Percentiles rank a stretch among this genome's conserved stretches.
phyloP scores from a whole-genome alignment of 2,113 vertebrate genomes.

The Siniperca chuatsi region DNA sequence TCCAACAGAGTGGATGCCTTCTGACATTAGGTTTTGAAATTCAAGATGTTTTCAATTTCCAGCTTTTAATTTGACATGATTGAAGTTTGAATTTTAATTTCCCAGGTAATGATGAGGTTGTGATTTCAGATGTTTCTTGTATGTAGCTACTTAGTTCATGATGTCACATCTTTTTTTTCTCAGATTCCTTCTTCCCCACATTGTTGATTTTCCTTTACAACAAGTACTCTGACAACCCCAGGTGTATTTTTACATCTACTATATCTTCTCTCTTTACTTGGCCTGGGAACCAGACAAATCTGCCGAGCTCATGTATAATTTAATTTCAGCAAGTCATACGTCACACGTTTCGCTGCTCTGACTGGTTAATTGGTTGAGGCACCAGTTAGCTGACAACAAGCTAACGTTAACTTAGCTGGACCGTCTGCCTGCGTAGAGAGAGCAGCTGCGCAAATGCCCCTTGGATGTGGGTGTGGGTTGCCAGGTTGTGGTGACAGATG shows the following conservation, averaged over 20 bases:
- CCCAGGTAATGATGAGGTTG: background rate
- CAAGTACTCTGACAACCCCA: background rate
- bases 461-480: too few species aligned
- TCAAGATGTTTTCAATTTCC: background rate
- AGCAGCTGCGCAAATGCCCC: too few species aligned
- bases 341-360: too few species aligned
- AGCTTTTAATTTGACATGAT: background rate
- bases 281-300: too few species aligned
- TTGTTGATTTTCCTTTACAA: background rate
- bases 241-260: background rate
- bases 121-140: background rate
- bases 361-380: too few species aligned
- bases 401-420: too few species aligned
- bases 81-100: conserved; percentile 2
- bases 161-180: background rate
- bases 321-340: too few species aligned
- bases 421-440: too few species aligned
- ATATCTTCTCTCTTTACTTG: background rate
- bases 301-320: too few species aligned
- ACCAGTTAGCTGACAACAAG: too few species aligned
- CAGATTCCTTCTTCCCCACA: background rate
- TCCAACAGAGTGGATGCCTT: background rate
- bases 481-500: too few species aligned
- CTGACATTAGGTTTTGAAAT: background rate
- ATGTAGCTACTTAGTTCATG: background rate